Percentiles rank a stretch among this genome's conserved stretches.
Conservation (phyloP, 1,140 invertebrate genomes). For the Drosophila novamexicana region DNA sequence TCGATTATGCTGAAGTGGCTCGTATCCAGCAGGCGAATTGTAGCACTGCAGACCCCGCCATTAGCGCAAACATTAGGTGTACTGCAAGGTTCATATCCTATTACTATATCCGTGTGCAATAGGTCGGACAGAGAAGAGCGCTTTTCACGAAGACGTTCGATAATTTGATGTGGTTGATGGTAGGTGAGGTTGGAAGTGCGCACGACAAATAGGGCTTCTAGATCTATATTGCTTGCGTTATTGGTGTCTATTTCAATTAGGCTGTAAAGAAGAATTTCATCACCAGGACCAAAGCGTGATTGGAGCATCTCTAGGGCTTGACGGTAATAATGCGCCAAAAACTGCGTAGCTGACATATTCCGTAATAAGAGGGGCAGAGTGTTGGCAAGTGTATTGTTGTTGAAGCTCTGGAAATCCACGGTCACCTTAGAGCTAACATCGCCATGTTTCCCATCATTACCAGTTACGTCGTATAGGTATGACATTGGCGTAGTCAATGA, state of each 20-base stretch:
- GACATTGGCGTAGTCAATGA: constrained; percentile 88
- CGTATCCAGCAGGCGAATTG: constrained; percentile 89
- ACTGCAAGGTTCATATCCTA: constrained; percentile 91
- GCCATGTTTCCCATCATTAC: constrained; percentile 94
- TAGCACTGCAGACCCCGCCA: constrained; percentile 90
- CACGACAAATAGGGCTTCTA: constrained; percentile 90
- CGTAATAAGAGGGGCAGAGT: constrained; percentile 91
- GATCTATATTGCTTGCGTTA: constrained; percentile 83
- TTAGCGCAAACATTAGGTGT: constrained; percentile 88
- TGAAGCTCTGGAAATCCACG: constrained; percentile 92
- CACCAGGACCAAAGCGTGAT: constrained; percentile 87
- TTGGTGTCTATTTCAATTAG: constrained; percentile 85
- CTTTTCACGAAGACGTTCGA: constrained; percentile 88
- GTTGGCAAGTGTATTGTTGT: constrained; percentile 92
- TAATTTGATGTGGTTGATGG: constrained; percentile 87
- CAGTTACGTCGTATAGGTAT: constrained; percentile 91
- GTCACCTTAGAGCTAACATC: constrained; percentile 93
- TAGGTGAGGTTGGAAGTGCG: constrained; percentile 85
- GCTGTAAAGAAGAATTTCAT: constrained; percentile 89
- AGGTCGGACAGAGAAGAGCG: constrained; percentile 87
- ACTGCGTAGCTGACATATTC: constrained; percentile 90
- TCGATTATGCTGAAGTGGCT: constrained; percentile 88
- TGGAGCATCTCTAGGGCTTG: constrained; percentile 90
- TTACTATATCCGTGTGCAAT: constrained; percentile 86
- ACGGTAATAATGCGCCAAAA: constrained; percentile 90